Percentiles rank a stretch among this genome's conserved stretches.
Evolutionary conservation across 1,140 invertebrate species (phyloP).

Genomic region (Spodoptera frugiperda): DNA sequence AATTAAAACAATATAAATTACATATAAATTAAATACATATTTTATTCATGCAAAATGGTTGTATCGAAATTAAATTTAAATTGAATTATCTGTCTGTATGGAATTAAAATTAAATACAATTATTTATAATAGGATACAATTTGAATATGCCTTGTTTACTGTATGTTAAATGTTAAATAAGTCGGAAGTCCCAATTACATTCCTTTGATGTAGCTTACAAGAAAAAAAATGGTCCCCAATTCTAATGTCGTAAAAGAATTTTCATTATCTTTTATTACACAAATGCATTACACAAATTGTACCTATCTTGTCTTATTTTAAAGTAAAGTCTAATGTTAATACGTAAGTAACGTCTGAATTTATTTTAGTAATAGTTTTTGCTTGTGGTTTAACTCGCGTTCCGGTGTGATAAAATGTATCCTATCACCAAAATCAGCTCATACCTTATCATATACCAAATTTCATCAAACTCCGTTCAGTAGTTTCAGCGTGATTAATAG

Average conservation of each 20-base stretch:
- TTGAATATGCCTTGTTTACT: slow-evolving; percentile 19
- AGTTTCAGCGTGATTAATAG: too few species aligned
- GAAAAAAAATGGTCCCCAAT: slow-evolving; percentile 56
- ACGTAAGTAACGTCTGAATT: too few species aligned
- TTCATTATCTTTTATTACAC: slow-evolving; percentile 74
- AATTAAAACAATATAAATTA: too few species aligned
- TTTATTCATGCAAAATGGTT: too few species aligned
- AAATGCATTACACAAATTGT: slow-evolving; percentile 74
- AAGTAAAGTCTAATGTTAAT: slow-evolving; percentile 63
- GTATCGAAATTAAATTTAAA: too few species aligned
- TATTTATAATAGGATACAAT: neutral
- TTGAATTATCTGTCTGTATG: neutral
- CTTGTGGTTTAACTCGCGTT: too few species aligned
- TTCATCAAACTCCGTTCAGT: too few species aligned
- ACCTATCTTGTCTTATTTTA: slow-evolving; percentile 60
- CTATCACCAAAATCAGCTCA: too few species aligned
- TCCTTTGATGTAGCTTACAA: slow-evolving; percentile 55
- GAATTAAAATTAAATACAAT: slow-evolving; percentile 2
- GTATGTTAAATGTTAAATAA: slow-evolving; percentile 33
- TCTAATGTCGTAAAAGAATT: slow-evolving; percentile 71
- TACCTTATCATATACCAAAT: too few species aligned
- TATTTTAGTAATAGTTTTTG: too few species aligned
- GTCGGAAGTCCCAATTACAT: slow-evolving; percentile 47
- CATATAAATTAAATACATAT: too few species aligned
- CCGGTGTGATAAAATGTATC: too few species aligned